Conservation (phyloP, 2,888 invertebrate genomes). For the Crematogaster levior region DNA sequence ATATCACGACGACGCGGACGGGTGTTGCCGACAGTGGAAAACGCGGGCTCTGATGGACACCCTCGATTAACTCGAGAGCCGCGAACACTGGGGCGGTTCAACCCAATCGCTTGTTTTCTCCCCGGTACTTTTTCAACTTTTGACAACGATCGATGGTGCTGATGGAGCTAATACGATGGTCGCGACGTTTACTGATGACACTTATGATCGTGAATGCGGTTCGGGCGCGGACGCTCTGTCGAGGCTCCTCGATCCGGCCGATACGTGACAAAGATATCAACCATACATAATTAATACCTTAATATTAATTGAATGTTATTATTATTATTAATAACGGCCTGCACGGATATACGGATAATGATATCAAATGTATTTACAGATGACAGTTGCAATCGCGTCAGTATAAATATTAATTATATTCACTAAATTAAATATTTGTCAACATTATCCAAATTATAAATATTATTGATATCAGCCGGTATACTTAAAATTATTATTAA, state of each 20-base stretch:
- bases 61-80: constrained; percentile 65
- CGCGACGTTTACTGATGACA: constrained; percentile 52
- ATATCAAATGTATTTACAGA: constrained; percentile 34
- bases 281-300: constrained; percentile 14
- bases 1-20: constrained; percentile 56
- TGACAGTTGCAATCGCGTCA: constrained; percentile 32
- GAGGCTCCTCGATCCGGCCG: background rate
- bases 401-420: constrained; percentile 41
- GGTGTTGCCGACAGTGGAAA: constrained; percentile 42
- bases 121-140: constrained; percentile 47
- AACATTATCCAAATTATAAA: constrained; percentile 32
- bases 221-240: background rate
- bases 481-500: constrained; percentile 39
- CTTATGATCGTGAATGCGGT: constrained; percentile 43
- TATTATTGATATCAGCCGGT: background rate
- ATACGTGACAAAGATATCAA: constrained; percentile 19
- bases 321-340: constrained; percentile 2
- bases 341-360: background rate
- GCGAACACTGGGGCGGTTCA: constrained; percentile 50
- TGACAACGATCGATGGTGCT: constrained; percentile 50
- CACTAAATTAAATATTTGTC: constrained; percentile 40
- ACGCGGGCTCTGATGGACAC: constrained; percentile 40
- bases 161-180: constrained; percentile 44
- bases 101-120: constrained; percentile 38
- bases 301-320: constrained; percentile 36